Evolutionary conservation across 2,888 invertebrate genomes (phyloP).

Genomic region (Hedychridium roseum): DNA sequence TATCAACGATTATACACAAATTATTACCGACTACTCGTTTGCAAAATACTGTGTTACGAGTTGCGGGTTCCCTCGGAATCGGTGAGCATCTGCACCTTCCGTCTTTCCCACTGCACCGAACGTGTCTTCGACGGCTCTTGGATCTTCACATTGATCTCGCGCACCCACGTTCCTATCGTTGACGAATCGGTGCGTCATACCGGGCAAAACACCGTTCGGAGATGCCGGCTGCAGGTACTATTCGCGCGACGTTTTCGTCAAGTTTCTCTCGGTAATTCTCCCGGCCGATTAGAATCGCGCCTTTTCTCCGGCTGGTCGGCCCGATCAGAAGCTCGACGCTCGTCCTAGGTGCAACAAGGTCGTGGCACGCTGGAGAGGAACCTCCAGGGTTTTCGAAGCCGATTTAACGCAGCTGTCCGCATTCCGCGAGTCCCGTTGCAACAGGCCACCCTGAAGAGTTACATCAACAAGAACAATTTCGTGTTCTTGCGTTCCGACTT

Average conservation of each 20-base stretch:
- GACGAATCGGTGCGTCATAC: too few relatives aligned
- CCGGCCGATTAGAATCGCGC: not conserved
- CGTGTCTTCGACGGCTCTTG: too few relatives aligned
- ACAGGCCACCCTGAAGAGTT: slow-evolving; percentile 56
- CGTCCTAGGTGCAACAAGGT: slow-evolving; percentile 42
- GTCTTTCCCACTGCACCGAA: too few relatives aligned
- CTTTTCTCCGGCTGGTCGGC: not conserved
- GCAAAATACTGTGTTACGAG: too few relatives aligned
- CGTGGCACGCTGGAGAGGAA: slow-evolving; percentile 37
- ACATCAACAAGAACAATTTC: slow-evolving; percentile 49
- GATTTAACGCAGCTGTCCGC: slow-evolving; percentile 47
- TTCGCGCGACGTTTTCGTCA: slow-evolving; percentile 28
- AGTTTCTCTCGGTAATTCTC: slow-evolving; percentile 1
- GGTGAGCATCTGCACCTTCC: too few relatives aligned
- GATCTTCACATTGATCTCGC: too few relatives aligned
- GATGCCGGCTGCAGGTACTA: slow-evolving; percentile 36
- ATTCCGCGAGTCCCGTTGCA: slow-evolving; percentile 49
- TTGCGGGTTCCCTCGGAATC: too few relatives aligned
- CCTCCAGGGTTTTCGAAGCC: slow-evolving; percentile 40
- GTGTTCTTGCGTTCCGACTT: slow-evolving; percentile 24
- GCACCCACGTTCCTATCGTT: too few relatives aligned
- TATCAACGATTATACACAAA: too few relatives aligned
- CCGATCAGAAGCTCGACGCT: slow-evolving; percentile 38
- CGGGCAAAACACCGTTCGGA: slow-evolving; percentile 19
- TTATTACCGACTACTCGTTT: too few relatives aligned